A percentile compares a stretch with the other conserved stretches of the same genome.
phyloP scores from a whole-genome alignment of 2,888 invertebrate species.

The Rutpela maculata region DNA sequence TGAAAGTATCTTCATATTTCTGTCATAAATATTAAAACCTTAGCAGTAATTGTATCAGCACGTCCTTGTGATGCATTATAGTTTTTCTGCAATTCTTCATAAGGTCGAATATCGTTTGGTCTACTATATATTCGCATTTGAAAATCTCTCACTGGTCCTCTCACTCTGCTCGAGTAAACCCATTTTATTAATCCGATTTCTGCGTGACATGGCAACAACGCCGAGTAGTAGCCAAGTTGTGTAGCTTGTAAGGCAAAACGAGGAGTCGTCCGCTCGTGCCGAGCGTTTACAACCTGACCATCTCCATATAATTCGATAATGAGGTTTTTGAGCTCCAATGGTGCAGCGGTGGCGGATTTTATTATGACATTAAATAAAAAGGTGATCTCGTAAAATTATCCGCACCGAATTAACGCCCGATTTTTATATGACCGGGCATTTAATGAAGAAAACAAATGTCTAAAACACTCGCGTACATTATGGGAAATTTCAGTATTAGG shows the following conservation, averaged over 20 bases:
- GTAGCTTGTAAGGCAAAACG: slow-evolving; percentile 29
- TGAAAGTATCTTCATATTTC: too few relatives aligned
- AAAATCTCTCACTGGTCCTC: too few relatives aligned
- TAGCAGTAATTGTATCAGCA: too few relatives aligned
- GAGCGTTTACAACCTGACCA: slow-evolving; percentile 46
- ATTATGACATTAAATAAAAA: slow-evolving; percentile 39
- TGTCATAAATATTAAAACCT: too few relatives aligned
- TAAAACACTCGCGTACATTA: neutral
- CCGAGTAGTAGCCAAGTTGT: slow-evolving; percentile 9
- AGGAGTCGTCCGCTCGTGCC: slow-evolving; percentile 40
- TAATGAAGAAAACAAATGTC: neutral
- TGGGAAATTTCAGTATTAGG: too few relatives aligned
- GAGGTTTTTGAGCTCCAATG: slow-evolving; percentile 32
- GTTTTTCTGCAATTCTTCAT: too few relatives aligned
- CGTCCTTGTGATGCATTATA: too few relatives aligned
- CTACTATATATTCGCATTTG: too few relatives aligned
- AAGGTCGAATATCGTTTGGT: too few relatives aligned
- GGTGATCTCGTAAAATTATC: slow-evolving; percentile 16
- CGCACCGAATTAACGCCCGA: neutral
- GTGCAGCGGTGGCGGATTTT: slow-evolving; percentile 42
- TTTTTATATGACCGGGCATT: slow-evolving; percentile 5
- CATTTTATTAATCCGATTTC: neutral
- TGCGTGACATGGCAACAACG: slow-evolving; percentile 38
- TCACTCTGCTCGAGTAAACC: too few relatives aligned
- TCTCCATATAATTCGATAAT: slow-evolving; percentile 45